phyloP scores from a whole-genome alignment of 2,888 invertebrate genomes.

The Pollenia griseotomentosa region DNA sequence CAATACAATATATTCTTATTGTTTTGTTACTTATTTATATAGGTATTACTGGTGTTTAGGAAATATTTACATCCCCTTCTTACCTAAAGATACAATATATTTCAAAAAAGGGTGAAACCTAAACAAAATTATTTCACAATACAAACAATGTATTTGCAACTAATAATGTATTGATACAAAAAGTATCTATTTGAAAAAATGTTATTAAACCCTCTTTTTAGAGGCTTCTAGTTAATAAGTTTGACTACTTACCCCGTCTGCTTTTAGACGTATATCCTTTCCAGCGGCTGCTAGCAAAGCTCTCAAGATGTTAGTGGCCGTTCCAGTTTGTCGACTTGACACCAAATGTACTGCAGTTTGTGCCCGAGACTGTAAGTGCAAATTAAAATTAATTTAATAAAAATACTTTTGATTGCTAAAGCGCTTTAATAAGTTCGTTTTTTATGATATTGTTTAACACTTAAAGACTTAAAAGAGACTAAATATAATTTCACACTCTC shows the following conservation, averaged over 20 bases:
- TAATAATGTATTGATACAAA: too few species aligned
- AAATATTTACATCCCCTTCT: neutral
- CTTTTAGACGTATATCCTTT: conserved; percentile 93
- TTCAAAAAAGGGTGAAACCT: conserved; percentile 5
- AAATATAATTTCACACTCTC: neutral
- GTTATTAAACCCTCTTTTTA: too few species aligned
- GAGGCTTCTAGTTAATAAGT: neutral
- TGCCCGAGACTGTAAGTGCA: conserved; percentile 89
- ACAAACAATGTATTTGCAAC: too few species aligned
- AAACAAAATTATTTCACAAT: conserved; percentile 19
- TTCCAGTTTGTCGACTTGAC: conserved; percentile 95
- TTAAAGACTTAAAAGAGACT: conserved; percentile 51
- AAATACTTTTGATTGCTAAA: neutral
- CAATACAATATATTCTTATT: conserved; percentile 33
- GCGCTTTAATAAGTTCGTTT: neutral
- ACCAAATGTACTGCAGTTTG: conserved; percentile 98
- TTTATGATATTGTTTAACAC: conserved; percentile 29
- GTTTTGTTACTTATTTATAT: conserved; percentile 25
- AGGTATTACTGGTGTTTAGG: conserved; percentile 5
- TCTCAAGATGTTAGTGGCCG: conserved; percentile 95
- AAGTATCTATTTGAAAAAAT: too few species aligned
- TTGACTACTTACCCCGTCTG: conserved; percentile 91
- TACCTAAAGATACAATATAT: neutral
- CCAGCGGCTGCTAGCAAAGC: conserved; percentile 94
- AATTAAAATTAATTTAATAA: conserved; percentile 1